A percentile compares a stretch with the other conserved stretches of the same genome.
Conservation (phyloP, 2,113 vertebrate species). For the Ciconia maguari region DNA sequence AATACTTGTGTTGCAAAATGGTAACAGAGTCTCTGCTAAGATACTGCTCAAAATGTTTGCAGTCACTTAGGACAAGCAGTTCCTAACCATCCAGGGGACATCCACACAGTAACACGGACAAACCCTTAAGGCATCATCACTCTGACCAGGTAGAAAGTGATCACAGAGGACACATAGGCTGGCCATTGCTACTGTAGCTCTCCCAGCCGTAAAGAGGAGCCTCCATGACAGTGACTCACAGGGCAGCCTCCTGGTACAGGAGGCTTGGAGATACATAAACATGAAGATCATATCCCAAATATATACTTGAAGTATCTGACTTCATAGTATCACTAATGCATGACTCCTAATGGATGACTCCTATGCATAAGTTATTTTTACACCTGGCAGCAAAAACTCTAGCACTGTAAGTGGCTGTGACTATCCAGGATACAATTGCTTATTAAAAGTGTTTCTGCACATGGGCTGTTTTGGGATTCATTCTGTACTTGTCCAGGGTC, state of each 20-base stretch:
- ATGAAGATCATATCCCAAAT: not conserved
- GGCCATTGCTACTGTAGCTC: not conserved
- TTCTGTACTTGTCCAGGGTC: not conserved
- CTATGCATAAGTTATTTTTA: not conserved
- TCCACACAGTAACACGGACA: not conserved
- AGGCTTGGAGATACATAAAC: not conserved
- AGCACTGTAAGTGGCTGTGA: not conserved
- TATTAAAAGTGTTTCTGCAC: not conserved
- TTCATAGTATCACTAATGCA: not conserved
- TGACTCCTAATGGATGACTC: not conserved
- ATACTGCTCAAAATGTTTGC: not conserved
- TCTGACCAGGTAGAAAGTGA: not conserved
- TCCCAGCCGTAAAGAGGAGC: not conserved
- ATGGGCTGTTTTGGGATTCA: not conserved
- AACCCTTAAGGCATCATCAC: not conserved
- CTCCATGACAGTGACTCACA: not conserved
- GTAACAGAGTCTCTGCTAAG: not conserved
- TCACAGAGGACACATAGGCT: not conserved
- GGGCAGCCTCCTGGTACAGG: not conserved
- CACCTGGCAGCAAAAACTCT: not conserved
- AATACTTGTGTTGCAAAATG: not conserved
- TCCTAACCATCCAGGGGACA: not conserved
- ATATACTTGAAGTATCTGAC: not conserved
- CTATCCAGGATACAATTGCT: not conserved
- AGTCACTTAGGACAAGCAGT: not conserved